Evolutionary conservation across 1,140 invertebrate species (phyloP), one percentile per base, ranked within the genome.

Genomic region (Holotrichia oblita): DNA sequence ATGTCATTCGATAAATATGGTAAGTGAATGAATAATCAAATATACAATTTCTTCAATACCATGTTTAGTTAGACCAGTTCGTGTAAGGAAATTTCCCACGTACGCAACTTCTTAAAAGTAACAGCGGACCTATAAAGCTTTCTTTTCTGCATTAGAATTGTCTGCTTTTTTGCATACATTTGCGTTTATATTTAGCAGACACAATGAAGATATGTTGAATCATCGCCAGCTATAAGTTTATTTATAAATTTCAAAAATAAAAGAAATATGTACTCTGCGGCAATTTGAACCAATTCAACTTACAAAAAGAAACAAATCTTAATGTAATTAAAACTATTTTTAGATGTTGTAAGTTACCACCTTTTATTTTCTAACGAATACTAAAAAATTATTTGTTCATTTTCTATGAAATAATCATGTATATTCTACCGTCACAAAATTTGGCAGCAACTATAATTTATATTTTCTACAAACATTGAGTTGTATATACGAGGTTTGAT

Each of bases 131-230:
- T 55, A 55, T 55, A 6, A n/a, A 55, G 48, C 48, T 55, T 55
- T 55, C 48, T 55, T 55, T 55, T 55, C 48, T 55, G 48, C 48
- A 55, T 55, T 55, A n/a, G 48, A 55, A 55, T 55, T 55, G 48
- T 14, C 17, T 17, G 17, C 20, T 14, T 69, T 69, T 69, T 69
- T 69, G 61, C 61, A 69, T 69, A 55, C 48, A 55, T 14, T 6
- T 24, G 27, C 20, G 61, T 69, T 69, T 69, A 69, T 69, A 69
- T 69, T 69, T 69, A 69, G 61, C n/a, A 8, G 9, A 34, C n/a
- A 69, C 61, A 69, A 69, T 69, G n/a, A 20, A 69, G 61, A 69
- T 69, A 69, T 69, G 61, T 69, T 69, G 61, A 69, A 69, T 69
- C 61, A 27, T 27, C 20, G 61, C 61, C 61, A 69, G 61, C n/a